A percentile compares a stretch with the other conserved stretches of the same genome.
Evolutionary conservation across 2,113 vertebrate genomes (phyloP).

Genomic region (Spea bombifrons): DNA sequence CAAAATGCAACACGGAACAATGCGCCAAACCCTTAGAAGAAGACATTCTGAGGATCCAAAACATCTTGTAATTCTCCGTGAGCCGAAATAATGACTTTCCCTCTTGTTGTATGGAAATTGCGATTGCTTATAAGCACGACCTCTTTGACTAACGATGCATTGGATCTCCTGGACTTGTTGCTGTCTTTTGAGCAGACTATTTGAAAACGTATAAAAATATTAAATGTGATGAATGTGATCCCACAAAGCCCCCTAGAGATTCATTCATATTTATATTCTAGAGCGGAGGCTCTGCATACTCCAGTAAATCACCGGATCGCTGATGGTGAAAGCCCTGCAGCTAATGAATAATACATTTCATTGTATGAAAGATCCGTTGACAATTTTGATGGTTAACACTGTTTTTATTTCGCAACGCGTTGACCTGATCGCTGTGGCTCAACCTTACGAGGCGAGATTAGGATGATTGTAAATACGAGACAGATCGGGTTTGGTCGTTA

Average conservation of each 20-base stretch:
- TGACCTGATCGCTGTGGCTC: too few species aligned
- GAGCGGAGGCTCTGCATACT: constrained; percentile 24
- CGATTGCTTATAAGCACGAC: constrained; percentile 26
- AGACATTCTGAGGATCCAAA: too few species aligned
- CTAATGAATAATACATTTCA: constrained; percentile 43
- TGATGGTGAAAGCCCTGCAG: constrained; percentile 22
- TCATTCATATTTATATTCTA: constrained; percentile 51
- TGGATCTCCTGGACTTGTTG: constrained; percentile 19
- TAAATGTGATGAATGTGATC: constrained; percentile 53
- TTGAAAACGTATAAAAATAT: constrained; percentile 40
- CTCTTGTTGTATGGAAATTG: constrained; percentile 5
- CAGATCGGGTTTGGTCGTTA: not conserved
- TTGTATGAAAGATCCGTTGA: constrained; percentile 42
- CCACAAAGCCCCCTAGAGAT: constrained; percentile 45
- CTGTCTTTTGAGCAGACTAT: constrained; percentile 45
- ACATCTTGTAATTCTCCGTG: not conserved
- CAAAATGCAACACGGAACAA: too few species aligned
- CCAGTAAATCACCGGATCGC: constrained; percentile 24
- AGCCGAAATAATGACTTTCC: constrained; percentile 4
- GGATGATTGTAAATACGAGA: not conserved
- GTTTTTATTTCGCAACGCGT: not conserved
- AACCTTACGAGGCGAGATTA: not conserved
- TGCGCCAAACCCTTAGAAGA: too few species aligned
- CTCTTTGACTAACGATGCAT: constrained; percentile 52
- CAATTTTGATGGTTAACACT: constrained; percentile 25